Evolutionary conservation across 2,888 invertebrate genomes (phyloP).

Genomic region (Volucella inanis): DNA sequence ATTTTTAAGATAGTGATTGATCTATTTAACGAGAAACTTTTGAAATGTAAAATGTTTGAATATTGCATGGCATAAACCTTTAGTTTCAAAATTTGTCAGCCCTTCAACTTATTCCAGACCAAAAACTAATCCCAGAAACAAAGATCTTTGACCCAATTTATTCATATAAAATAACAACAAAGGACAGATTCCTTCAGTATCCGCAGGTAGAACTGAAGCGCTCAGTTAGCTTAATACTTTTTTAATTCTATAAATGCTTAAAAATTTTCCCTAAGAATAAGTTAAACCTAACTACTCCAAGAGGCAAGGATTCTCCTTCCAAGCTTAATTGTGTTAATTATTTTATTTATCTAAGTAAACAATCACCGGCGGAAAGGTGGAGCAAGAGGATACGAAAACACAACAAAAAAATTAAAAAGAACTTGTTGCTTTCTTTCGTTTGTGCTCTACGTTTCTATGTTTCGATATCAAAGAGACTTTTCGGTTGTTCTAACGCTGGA

Average conservation of each 20-base stretch:
- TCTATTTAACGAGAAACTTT: too few species aligned
- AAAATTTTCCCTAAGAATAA: neutral
- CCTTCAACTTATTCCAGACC: too few species aligned
- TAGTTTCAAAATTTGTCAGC: too few species aligned
- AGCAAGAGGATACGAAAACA: neutral
- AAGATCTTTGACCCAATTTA: too few species aligned
- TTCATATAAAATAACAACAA: too few species aligned
- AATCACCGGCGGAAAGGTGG: conserved; percentile 35
- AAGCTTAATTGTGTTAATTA: conserved; percentile 55
- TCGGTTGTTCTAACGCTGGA: conserved; percentile 28
- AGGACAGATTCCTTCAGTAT: neutral
- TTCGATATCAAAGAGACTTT: conserved; percentile 53
- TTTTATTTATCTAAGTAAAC: conserved; percentile 62
- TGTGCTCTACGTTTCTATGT: conserved; percentile 29
- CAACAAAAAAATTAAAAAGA: conserved; percentile 1
- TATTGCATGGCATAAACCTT: too few species aligned
- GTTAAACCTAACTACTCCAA: conserved; percentile 48
- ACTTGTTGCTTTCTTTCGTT: conserved; percentile 66
- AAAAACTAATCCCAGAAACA: too few species aligned
- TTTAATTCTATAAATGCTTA: conserved; percentile 16
- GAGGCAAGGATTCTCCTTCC: conserved; percentile 24
- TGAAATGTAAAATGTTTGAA: too few species aligned
- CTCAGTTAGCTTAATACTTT: conserved; percentile 21
- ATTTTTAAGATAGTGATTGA: too few species aligned
- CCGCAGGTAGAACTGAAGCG: neutral